Percentiles rank a stretch among this genome's conserved stretches.
Conservation (phyloP, 2,797 vertebrate genomes). For the Sternotherus odoratus region DNA sequence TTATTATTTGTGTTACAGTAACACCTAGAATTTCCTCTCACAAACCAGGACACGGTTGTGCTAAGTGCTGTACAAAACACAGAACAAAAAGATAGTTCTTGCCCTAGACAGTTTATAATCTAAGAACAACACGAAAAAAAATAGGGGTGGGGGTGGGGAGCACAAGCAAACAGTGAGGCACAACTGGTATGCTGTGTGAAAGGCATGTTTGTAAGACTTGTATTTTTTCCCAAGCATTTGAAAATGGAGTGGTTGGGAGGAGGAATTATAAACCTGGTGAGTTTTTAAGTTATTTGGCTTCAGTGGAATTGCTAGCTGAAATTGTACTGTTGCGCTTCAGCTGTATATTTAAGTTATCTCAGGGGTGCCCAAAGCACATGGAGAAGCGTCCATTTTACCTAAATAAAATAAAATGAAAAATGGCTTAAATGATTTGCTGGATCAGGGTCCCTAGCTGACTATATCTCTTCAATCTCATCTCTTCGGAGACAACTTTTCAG, state of each 20-base stretch:
- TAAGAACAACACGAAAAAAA: neutral
- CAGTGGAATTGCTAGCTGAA: neutral
- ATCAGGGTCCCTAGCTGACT: neutral
- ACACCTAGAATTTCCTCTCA: neutral
- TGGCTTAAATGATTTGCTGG: neutral
- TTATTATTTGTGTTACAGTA: neutral
- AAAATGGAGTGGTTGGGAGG: neutral
- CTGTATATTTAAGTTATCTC: neutral
- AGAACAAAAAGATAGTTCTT: neutral
- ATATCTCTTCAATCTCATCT: neutral
- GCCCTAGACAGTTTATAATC: neutral
- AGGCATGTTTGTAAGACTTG: neutral
- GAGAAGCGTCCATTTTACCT: neutral
- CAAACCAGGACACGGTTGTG: fast-evolving
- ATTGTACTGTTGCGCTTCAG: neutral
- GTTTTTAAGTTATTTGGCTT: neutral
- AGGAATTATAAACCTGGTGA: neutral
- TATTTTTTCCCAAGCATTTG: neutral
- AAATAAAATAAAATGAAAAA: neutral
- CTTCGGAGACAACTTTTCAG: neutral
- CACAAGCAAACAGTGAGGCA: neutral
- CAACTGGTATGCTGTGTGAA: fast-evolving
- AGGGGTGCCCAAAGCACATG: neutral
- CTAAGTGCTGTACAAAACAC: neutral
- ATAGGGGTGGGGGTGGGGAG: neutral